Evolutionary conservation across 2,113 vertebrate genomes (phyloP), one percentile per base, ranked within the genome.

Genomic region (Azemiops feae): DNA sequence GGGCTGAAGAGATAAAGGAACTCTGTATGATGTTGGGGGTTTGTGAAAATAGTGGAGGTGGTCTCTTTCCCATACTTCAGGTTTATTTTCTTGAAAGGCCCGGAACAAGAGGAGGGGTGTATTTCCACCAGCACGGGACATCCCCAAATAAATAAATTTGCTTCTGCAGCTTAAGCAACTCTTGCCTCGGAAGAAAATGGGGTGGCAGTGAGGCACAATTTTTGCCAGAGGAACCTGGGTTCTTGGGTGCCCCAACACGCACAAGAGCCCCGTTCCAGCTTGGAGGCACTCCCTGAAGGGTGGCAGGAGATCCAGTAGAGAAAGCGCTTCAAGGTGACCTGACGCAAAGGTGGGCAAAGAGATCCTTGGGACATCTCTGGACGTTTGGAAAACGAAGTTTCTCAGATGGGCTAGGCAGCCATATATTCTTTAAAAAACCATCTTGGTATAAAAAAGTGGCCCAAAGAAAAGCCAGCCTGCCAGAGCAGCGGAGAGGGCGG

Each of bases 401-500:
- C 69, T 34, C n/a, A 10, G 69, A 45, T 1, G 5, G 34, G 81
- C 34, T n/a, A 10, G 69, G 58, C 34, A 87, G 27, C 81, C 47
- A 91, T 34, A 94, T 39, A 22, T 43, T 22, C 86, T 50, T 27
- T 92, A 22, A 52, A 87, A 92, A 69, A 90, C 23, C 53, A 39
- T 96, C 97, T 97, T 97, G 96, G 95, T 97, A 97, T 85, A 94
- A 97, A 96, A 52, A 64, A 47, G 45, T 93, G 50, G 88, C 90
- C 89, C 55, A 87, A 94, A 57, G 50, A 0, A n/a, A 93, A 92
- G 81, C 47, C 8, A 30, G n/a, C 50, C 20, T 2, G 16, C 18
- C 2, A 8, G 5, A 52, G 85, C 60, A 47, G 87, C 87, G 4
- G 39, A 27, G 14, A 0, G 9, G 25, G 12, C 9, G 52, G 23